A percentile compares a stretch with the other conserved stretches of the same genome.
phyloP scores from a whole-genome alignment of 2,888 invertebrate species.

The Hydrotaea cyrtoneurina region DNA sequence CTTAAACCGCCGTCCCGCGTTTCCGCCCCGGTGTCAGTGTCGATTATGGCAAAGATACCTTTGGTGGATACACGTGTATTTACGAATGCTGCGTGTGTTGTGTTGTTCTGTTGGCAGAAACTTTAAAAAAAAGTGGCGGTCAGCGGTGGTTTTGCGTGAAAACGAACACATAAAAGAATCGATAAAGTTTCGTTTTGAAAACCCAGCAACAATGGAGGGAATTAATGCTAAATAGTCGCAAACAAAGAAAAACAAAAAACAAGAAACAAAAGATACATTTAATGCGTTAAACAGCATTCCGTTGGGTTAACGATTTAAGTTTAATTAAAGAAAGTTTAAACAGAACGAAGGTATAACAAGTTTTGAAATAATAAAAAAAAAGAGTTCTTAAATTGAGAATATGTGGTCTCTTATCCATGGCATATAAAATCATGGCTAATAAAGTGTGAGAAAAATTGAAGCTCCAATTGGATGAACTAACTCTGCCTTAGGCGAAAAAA shows the following conservation, averaged over 20 bases:
- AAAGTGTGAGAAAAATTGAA: too few relatives aligned
- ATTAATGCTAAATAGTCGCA: neutral
- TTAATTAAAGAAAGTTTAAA: constrained; percentile 5
- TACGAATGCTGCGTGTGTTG: neutral
- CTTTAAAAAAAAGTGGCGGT: constrained; percentile 1
- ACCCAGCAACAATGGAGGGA: constrained; percentile 1
- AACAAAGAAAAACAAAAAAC: too few relatives aligned
- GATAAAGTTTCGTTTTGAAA: constrained; percentile 7
- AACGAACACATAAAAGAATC: constrained; percentile 21
- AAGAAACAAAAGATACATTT: constrained; percentile 6
- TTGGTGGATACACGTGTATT: neutral
- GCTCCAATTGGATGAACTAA: too few relatives aligned
- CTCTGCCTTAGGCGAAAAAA: too few relatives aligned
- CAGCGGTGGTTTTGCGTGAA: constrained; percentile 16
- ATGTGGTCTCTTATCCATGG: too few relatives aligned
- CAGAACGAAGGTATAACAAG: too few relatives aligned
- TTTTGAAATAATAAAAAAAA: too few relatives aligned
- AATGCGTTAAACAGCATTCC: neutral
- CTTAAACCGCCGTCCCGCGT: too few relatives aligned
- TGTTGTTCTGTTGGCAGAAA: neutral
- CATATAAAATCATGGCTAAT: too few relatives aligned
- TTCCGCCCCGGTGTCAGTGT: too few relatives aligned
- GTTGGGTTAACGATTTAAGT: neutral
- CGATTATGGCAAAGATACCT: neutral
- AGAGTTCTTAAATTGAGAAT: too few relatives aligned